Evolutionary conservation across 2,888 invertebrate genomes (phyloP).

Genomic region (Emmelina monodactyla): DNA sequence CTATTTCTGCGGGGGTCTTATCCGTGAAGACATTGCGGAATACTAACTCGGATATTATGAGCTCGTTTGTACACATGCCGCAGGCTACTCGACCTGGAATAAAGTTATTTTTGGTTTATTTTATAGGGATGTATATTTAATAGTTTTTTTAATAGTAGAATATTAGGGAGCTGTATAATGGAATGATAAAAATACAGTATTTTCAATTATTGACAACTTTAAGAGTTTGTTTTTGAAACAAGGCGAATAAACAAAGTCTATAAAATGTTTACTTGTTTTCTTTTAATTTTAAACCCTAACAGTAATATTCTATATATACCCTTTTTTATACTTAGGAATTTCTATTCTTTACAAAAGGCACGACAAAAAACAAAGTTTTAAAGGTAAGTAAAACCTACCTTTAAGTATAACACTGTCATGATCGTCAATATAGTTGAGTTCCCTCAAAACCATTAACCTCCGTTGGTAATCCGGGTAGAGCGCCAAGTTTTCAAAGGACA

Average conservation of each 20-base stretch:
- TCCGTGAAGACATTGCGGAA: slow-evolving; percentile 89
- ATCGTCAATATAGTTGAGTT: slow-evolving; percentile 72
- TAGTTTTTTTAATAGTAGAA: neutral
- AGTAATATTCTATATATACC: no score
- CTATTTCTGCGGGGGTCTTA: slow-evolving; percentile 89
- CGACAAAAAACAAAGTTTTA: no score
- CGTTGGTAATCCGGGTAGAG: slow-evolving; percentile 91
- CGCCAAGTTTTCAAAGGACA: slow-evolving; percentile 85
- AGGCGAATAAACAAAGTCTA: no score
- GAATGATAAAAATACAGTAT: neutral
- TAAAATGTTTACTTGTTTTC: no score
- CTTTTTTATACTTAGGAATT: no score
- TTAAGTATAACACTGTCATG: slow-evolving; percentile 54
- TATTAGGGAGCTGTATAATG: neutral
- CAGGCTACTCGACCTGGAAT: slow-evolving; percentile 44
- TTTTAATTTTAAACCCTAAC: no score
- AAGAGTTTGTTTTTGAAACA: no score
- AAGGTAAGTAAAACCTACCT: no score
- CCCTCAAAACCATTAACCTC: slow-evolving; percentile 76
- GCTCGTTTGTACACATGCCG: slow-evolving; percentile 73
- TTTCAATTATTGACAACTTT: no score
- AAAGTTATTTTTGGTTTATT: no score
- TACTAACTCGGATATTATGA: slow-evolving; percentile 93
- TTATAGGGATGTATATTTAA: neutral
- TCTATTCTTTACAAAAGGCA: no score